Percentiles rank a stretch among this genome's conserved stretches.
Conservation (phyloP, 2,888 invertebrate species). For the Agelastica alni region DNA sequence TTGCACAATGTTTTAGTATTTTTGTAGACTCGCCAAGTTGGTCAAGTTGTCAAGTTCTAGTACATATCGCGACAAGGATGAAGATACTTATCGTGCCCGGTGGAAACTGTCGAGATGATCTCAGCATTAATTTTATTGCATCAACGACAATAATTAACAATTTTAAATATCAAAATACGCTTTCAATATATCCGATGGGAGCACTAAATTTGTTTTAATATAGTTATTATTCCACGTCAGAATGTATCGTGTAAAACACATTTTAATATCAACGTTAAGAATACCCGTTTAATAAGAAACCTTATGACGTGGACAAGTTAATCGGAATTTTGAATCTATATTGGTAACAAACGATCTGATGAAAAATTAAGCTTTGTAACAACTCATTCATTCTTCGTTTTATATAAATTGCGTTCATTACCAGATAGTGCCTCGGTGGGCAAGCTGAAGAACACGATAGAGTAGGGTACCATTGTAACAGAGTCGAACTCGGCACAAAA, state of each 20-base stretch:
- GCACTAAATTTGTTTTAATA: conserved; percentile 37
- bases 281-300: conserved; percentile 43
- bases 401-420: conserved; percentile 51
- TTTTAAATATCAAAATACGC: conserved; percentile 5
- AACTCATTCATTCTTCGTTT: conserved; percentile 48
- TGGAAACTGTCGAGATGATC: no score
- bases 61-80: no score
- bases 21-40: no score
- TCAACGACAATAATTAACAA: no score
- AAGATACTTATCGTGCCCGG: no score
- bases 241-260: conserved; percentile 39
- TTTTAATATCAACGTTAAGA: conserved; percentile 43
- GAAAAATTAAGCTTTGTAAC: conserved; percentile 51
- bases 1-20: no score
- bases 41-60: no score
- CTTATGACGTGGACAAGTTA: conserved; percentile 49
- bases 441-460: conserved; percentile 37
- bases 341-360: conserved; percentile 50
- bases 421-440: conserved; percentile 46
- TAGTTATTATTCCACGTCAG: conserved; percentile 41
- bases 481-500: conserved; percentile 5
- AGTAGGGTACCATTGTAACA: conserved; percentile 23
- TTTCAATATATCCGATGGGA: conserved; percentile 12
- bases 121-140: no score
- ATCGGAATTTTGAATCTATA: conserved; percentile 47